These are phyloP conservation scores for Toxostoma redivivum DNA, from an alignment of 2,113 vertebrate genomes.

Conservation along the genomic window DNA sequence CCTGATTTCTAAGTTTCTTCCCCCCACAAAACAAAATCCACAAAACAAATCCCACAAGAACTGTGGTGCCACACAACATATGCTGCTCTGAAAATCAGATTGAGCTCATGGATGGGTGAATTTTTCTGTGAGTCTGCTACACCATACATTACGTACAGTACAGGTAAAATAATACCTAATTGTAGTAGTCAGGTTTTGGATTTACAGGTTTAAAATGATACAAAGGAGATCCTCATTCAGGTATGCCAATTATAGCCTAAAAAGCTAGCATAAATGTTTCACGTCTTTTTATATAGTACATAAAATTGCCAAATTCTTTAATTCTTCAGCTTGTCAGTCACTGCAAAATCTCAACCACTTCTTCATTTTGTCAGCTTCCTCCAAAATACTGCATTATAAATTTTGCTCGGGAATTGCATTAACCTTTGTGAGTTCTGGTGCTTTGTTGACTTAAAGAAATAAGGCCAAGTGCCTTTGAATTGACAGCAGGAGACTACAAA, in stretches of 20 bases:
- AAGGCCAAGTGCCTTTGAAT: neutral
- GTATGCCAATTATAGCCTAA: neutral
- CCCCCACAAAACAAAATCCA: neutral
- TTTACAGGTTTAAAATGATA: neutral
- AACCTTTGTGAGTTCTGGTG: neutral
- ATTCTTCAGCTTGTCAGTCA: neutral
- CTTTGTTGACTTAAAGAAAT: slow-evolving; percentile 1
- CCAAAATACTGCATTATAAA: neutral
- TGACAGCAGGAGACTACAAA: neutral
- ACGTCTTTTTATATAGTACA: neutral
- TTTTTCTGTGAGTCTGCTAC: neutral
- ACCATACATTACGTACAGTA: neutral
- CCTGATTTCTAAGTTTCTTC: neutral
- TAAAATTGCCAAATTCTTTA: neutral
- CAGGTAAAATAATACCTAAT: neutral
- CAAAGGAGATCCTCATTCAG: neutral
- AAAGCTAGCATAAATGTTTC: neutral
- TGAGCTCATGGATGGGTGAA: neutral
- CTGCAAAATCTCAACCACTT: neutral
- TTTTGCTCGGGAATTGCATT: neutral
- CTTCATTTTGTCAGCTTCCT: neutral
- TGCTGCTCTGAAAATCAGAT: neutral
- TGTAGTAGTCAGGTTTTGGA: neutral
- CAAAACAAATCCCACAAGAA: neutral
- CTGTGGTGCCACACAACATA: neutral